phyloP scores from a whole-genome alignment of 2,888 invertebrate species.

The Drosophila ustulata region DNA sequence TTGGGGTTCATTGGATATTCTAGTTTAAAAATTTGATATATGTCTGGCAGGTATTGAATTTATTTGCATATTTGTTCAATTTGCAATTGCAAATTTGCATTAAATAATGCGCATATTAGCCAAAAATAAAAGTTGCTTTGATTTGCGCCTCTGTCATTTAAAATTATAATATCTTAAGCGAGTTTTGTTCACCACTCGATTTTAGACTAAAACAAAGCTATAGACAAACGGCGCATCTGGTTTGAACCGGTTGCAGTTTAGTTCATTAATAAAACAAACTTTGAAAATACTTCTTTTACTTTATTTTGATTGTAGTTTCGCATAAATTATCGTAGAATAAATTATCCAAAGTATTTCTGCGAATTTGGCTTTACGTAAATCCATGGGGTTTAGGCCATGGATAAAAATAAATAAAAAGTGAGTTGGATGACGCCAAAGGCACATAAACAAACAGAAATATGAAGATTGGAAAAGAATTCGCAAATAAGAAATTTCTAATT shows the following conservation, averaged over 20 bases:
- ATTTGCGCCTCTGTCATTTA: constrained; percentile 25
- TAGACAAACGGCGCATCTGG: constrained; percentile 51
- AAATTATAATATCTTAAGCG: constrained; percentile 42
- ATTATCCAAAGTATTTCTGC: constrained; percentile 57
- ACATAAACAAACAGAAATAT: constrained; percentile 8
- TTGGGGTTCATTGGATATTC: neutral
- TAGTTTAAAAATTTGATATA: constrained; percentile 11
- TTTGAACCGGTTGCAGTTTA: constrained; percentile 66
- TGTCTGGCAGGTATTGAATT: constrained; percentile 1
- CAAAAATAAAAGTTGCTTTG: constrained; percentile 10
- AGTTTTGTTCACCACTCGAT: constrained; percentile 27
- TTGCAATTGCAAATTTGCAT: constrained; percentile 37
- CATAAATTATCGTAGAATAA: constrained; percentile 61
- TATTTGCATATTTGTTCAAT: constrained; percentile 6
- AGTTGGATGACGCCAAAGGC: constrained; percentile 22
- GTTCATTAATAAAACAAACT: constrained; percentile 71
- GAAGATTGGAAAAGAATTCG: constrained; percentile 1
- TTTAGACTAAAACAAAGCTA: constrained; percentile 26
- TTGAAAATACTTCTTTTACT: constrained; percentile 47
- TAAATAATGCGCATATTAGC: constrained; percentile 47
- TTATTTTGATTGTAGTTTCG: constrained; percentile 33
- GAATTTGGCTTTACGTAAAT: constrained; percentile 47
- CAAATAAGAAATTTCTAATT: constrained; percentile 29
- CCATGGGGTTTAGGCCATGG: constrained; percentile 17
- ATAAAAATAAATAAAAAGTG: constrained; percentile 20